These are phyloP conservation scores for Prochilodus magdalenae DNA, from an alignment of 2,113 vertebrate species.

Conservation along the genomic window DNA sequence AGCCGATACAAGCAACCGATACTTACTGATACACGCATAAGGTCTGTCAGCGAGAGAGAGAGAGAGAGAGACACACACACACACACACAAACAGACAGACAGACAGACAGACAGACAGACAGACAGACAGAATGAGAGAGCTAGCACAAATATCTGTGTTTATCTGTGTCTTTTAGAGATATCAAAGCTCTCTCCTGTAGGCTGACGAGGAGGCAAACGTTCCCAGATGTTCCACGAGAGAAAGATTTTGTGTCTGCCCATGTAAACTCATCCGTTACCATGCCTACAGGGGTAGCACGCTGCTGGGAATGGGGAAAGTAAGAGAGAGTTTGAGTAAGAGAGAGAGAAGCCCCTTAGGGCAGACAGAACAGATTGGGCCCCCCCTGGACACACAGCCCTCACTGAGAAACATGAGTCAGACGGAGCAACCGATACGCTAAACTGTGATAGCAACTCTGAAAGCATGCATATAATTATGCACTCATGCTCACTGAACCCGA, in stretches of 20 bases:
- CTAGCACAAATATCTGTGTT: slow-evolving; percentile 1
- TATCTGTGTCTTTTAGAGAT: slow-evolving; percentile 21
- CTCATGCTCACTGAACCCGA: no score
- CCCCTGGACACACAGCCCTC: slow-evolving; percentile 20
- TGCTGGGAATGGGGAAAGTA: neutral
- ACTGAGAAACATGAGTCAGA: slow-evolving; percentile 33
- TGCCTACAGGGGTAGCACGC: slow-evolving; percentile 29
- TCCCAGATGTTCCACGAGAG: slow-evolving; percentile 41
- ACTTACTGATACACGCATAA: neutral
- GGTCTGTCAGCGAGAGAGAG: neutral
- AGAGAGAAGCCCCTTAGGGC: slow-evolving; percentile 25
- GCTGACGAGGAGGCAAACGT: slow-evolving; percentile 18
- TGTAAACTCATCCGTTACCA: slow-evolving; percentile 51
- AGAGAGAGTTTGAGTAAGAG: neutral
- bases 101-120: slow-evolving; percentile 6
- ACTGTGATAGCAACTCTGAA: slow-evolving; percentile 16
- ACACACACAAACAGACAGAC: slow-evolving; percentile 9
- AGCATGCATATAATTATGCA: neutral
- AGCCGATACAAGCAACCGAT: no score
- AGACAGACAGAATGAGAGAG: slow-evolving; percentile 9
- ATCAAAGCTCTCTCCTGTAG: neutral
- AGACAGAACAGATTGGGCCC: slow-evolving; percentile 38
- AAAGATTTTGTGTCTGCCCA: slow-evolving; percentile 7
- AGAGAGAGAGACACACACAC: no score
- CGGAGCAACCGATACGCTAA: neutral